These are phyloP conservation scores for Neoarius graeffei DNA, from an alignment of 2,113 vertebrate genomes.

Conservation along the genomic window DNA sequence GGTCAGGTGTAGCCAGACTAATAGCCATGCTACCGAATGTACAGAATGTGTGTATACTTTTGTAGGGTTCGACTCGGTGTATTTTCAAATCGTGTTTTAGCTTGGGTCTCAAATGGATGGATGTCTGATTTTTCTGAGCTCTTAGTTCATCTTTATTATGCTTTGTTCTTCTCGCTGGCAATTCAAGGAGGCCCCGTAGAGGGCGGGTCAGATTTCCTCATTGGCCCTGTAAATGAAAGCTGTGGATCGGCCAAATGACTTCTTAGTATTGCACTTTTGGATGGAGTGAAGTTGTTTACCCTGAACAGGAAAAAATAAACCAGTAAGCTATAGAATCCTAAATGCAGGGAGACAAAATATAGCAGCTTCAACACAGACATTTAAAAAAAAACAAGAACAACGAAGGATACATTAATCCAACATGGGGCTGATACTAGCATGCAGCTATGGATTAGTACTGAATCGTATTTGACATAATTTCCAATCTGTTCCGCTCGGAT, in stretches of 20 bases:
- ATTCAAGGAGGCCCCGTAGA: not conserved
- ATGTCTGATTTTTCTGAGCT: not conserved
- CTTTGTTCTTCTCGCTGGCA: not conserved
- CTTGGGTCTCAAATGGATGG: not conserved
- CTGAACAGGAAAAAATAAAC: too few relatives aligned
- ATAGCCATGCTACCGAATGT: constrained; percentile 14
- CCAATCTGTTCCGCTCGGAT: not conserved
- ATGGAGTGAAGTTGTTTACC: not conserved
- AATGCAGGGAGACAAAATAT: not conserved
- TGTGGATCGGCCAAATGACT: not conserved
- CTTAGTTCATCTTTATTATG: not conserved
- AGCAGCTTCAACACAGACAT: not conserved
- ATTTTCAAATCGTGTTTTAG: not conserved
- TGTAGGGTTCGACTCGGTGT: constrained; percentile 9
- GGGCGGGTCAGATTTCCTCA: not conserved
- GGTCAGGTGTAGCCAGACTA: constrained; percentile 20
- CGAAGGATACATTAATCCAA: not conserved
- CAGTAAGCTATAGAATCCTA: not conserved
- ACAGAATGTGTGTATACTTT: constrained; percentile 3
- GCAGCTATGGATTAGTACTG: not conserved
- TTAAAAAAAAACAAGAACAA: too few relatives aligned
- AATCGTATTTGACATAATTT: not conserved
- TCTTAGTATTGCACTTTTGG: not conserved
- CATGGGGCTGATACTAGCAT: not conserved
- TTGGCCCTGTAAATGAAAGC: not conserved